Conservation (phyloP, 2,888 invertebrate genomes). For the Belgica antarctica region DNA sequence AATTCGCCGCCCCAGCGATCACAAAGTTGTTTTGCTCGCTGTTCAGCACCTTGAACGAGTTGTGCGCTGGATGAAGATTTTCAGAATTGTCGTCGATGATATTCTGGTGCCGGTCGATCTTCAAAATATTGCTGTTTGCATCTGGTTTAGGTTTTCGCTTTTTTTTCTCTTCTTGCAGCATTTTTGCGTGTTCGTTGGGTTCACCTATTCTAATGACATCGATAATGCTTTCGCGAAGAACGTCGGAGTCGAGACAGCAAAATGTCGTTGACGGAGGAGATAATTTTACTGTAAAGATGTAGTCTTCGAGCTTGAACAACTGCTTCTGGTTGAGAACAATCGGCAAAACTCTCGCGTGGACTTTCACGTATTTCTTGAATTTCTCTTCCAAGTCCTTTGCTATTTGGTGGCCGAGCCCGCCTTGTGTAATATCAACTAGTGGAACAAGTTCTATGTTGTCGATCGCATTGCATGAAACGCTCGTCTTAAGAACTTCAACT, state of each 20-base stretch:
- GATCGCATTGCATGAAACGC: slow-evolving; percentile 53
- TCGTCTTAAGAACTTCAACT: slow-evolving; percentile 51
- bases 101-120: slow-evolving; percentile 52
- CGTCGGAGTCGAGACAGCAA: slow-evolving; percentile 53
- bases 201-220: slow-evolving; percentile 53
- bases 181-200: slow-evolving; percentile 57
- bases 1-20: slow-evolving; percentile 66
- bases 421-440: slow-evolving; percentile 48
- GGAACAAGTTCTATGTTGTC: slow-evolving; percentile 54
- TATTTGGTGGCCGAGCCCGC: slow-evolving; percentile 51
- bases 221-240: slow-evolving; percentile 52
- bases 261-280: slow-evolving; percentile 54
- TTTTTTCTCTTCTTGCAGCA: slow-evolving; percentile 53
- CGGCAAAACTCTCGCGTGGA: slow-evolving; percentile 50
- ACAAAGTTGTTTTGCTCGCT: slow-evolving; percentile 29
- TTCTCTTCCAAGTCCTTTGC: slow-evolving; percentile 50
- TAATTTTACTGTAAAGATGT: slow-evolving; percentile 52
- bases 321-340: slow-evolving; percentile 54
- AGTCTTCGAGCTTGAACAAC: slow-evolving; percentile 52
- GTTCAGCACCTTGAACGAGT: slow-evolving; percentile 12
- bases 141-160: slow-evolving; percentile 46
- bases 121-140: slow-evolving; percentile 51
- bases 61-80: slow-evolving; percentile 48
- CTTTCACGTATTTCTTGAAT: slow-evolving; percentile 53
- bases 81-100: slow-evolving; percentile 51